Base-by-base conservation (phyloP, 2,113 vertebrate species). In the Sylvilagus bachmani region DNA sequence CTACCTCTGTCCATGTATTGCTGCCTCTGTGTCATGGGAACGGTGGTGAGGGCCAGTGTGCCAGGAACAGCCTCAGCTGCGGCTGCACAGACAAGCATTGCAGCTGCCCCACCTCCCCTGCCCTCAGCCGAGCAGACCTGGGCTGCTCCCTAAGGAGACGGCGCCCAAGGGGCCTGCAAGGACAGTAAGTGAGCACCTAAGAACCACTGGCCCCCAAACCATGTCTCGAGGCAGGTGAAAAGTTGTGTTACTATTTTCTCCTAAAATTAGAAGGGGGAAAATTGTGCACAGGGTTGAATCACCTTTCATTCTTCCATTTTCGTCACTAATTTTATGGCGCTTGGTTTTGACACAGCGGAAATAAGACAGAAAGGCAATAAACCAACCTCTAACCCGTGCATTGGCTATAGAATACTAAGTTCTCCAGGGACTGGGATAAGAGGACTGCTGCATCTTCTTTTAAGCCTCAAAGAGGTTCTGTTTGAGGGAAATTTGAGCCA, bases 321-420 rank as follows among this genome's bases (percentile, higher is more conserved):
- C 21, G 21, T 67, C 83, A 92, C 22, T 81, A 66, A 90, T 66
- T 69, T 82, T 69, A 86, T 67, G 77, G 24, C 24, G 73, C 5
- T 92, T 93, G 66, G 71, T 84, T 95, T n/a, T 91, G 73, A 22
- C 83, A 88, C 1, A 88, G 61, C 80, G 81, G 53, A 87, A 97
- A 84, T 83, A 80, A 92, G 86, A 75, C 0, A 29, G 74, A 78
- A 94, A 82, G 55, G 64, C 6, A 74, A 55, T 29, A 91, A 67
- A 70, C 2, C 31, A 36, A 85, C n/a, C 49, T 38, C 13, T 25
- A 55, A 1, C 16, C 22, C 70, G 22, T 16, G 29, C 13, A 19
- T 0, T 53, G 70, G 36, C 22, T 75, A 22, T 0, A 22, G 31
- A 33, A 83, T 4, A 55, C 12, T 21, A 29, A 62, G 36, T 9